phyloP scores from a whole-genome alignment of 2,888 invertebrate genomes.

The Reticulitermes lucifugus region DNA sequence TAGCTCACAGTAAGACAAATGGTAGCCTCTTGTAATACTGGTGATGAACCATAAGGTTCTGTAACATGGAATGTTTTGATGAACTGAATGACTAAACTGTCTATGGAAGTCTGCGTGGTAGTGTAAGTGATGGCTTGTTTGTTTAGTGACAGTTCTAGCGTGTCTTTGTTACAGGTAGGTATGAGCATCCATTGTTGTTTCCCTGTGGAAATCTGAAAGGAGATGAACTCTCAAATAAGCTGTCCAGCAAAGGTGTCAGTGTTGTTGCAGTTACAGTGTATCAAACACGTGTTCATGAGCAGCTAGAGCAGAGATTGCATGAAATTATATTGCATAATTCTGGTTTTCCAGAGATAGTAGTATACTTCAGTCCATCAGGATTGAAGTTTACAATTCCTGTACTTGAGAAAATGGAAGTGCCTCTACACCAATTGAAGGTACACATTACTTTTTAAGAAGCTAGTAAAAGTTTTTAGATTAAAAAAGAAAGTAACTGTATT shows the following conservation, averaged over 20 bases:
- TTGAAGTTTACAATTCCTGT: constrained; percentile 65
- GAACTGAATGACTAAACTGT: neutral
- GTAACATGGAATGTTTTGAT: neutral
- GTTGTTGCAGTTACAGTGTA: constrained; percentile 68
- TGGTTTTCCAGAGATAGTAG: constrained; percentile 65
- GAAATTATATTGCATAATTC: constrained; percentile 60
- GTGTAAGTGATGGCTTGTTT: neutral
- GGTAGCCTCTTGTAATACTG: neutral
- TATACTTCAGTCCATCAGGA: constrained; percentile 73
- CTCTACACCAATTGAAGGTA: constrained; percentile 46
- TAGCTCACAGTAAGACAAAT: no score
- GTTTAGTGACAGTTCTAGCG: neutral
- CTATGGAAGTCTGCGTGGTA: neutral
- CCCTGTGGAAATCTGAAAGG: constrained; percentile 70
- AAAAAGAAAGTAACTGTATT: neutral
- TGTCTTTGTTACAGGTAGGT: constrained; percentile 55
- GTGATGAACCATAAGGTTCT: neutral
- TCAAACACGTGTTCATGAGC: constrained; percentile 66
- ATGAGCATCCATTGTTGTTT: constrained; percentile 65
- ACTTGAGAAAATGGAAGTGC: constrained; percentile 61
- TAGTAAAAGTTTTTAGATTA: neutral
- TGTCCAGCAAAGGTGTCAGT: constrained; percentile 62
- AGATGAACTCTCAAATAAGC: constrained; percentile 65
- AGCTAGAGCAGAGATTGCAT: constrained; percentile 63
- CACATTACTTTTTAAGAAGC: no score